Conservation (phyloP, 1,140 invertebrate genomes). For the Orussus abietinus region DNA sequence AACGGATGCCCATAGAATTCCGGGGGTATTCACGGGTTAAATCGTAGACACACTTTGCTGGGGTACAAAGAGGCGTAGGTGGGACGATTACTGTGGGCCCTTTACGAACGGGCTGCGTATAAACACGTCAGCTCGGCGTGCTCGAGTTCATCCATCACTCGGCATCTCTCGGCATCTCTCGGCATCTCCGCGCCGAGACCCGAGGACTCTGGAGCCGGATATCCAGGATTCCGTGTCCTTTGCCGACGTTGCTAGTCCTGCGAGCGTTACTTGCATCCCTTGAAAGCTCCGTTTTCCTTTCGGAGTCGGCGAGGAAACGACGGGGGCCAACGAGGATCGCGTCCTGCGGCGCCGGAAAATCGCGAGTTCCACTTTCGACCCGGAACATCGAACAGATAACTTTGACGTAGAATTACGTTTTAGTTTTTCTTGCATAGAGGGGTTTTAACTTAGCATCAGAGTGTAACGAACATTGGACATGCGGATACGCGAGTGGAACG, state of each 20-base stretch:
- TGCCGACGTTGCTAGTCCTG: neutral
- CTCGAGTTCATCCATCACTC: slow-evolving; percentile 49
- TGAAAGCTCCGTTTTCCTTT: no score
- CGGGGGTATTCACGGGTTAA: slow-evolving; percentile 40
- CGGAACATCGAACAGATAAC: neutral
- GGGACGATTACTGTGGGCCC: slow-evolving; percentile 27
- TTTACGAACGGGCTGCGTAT: slow-evolving; percentile 45
- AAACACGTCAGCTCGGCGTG: slow-evolving; percentile 49
- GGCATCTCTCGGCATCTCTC: slow-evolving; percentile 22
- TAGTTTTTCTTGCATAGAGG: no score
- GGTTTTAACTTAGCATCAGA: no score
- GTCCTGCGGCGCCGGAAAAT: neutral
- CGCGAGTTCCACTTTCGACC: neutral
- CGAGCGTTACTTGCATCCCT: neutral
- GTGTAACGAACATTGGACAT: no score
- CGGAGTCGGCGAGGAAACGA: no score
- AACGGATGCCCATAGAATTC: slow-evolving; percentile 32
- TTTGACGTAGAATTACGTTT: no score
- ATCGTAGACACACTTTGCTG: slow-evolving; percentile 36
- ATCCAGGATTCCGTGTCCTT: slow-evolving; percentile 12
- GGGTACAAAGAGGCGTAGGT: slow-evolving; percentile 40
- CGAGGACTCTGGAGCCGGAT: no score
- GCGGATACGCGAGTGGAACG: no score
- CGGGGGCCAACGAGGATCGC: no score
- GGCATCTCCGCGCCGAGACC: no score